Percentiles rank a stretch among this genome's conserved stretches.
These are phyloP conservation scores for Rhadina sibilatrix DNA, from an alignment of 2,113 vertebrate genomes.

Conservation along the genomic window DNA sequence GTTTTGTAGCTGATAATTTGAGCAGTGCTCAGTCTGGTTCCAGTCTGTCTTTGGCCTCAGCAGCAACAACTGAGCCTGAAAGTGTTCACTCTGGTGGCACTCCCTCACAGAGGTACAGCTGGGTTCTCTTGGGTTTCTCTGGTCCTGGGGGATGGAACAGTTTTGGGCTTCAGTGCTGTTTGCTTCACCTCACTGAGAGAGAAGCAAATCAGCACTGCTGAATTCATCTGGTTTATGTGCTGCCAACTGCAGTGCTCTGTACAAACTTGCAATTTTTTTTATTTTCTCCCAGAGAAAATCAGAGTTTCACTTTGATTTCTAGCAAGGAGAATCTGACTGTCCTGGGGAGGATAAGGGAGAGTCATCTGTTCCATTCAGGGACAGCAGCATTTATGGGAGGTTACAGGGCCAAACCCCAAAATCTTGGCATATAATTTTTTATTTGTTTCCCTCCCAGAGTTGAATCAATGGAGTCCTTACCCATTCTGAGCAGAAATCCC, in stretches of 20 bases:
- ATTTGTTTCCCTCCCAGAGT: slow-evolving; percentile 70
- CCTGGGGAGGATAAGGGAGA: not conserved
- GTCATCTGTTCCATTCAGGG: not conserved
- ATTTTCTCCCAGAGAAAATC: not conserved
- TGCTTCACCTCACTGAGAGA: not conserved
- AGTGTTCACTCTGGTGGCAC: slow-evolving; percentile 87
- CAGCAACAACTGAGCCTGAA: slow-evolving; percentile 86
- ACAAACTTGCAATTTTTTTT: not conserved
- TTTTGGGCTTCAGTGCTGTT: not conserved
- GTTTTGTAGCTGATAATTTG: slow-evolving; percentile 80
- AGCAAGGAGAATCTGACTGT: not conserved
- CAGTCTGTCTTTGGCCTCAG: slow-evolving; percentile 91
- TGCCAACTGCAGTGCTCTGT: not conserved
- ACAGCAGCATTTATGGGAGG: not conserved
- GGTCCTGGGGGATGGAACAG: not conserved
- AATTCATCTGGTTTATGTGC: not conserved
- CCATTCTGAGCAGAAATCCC: slow-evolving; percentile 84
- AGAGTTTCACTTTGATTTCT: not conserved
- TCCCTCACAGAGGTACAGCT: slow-evolving; percentile 81
- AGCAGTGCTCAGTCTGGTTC: slow-evolving; percentile 89
- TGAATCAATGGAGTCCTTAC: slow-evolving; percentile 89
- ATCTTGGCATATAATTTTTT: not conserved
- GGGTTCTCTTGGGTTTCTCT: fast-evolving
- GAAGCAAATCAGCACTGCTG: not conserved
- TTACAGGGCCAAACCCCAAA: not conserved